Conservation (phyloP, 1,140 invertebrate species). For the Hormaphis cornu region DNA sequence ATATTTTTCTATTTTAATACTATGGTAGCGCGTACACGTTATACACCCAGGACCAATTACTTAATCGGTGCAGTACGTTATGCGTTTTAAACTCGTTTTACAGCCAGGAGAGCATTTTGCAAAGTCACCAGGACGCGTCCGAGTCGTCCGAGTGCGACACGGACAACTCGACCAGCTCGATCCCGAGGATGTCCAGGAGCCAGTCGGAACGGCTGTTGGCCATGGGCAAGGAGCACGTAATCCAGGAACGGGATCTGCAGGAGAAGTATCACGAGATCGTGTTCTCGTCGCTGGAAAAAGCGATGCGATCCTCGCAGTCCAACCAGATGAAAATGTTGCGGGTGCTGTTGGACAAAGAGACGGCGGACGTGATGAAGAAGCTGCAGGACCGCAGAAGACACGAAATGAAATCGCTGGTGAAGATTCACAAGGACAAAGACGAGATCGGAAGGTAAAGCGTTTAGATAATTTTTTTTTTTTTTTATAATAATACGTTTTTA, state of each 20-base stretch:
- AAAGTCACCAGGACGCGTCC: slow-evolving; percentile 32
- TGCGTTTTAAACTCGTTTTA: too few relatives aligned
- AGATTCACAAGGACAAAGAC: slow-evolving; percentile 76
- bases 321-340: slow-evolving; percentile 65
- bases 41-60: too few relatives aligned
- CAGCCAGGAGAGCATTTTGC: slow-evolving; percentile 1
- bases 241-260: slow-evolving; percentile 66
- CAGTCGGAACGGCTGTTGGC: slow-evolving; percentile 58
- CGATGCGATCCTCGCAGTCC: slow-evolving; percentile 64
- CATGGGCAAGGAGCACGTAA: slow-evolving; percentile 58
- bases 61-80: too few relatives aligned
- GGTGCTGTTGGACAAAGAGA: slow-evolving; percentile 61
- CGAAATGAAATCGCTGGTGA: slow-evolving; percentile 72
- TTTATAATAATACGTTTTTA: background rate
- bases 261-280: slow-evolving; percentile 73
- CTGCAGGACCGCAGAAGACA: slow-evolving; percentile 70
- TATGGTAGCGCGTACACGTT: too few relatives aligned
- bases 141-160: slow-evolving; percentile 44
- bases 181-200: slow-evolving; percentile 49
- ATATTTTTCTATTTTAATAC: too few relatives aligned
- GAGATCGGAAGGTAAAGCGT: slow-evolving; percentile 63
- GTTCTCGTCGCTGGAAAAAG: slow-evolving; percentile 64
- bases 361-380: slow-evolving; percentile 71
- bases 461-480: background rate
- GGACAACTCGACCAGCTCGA: slow-evolving; percentile 41